These are phyloP conservation scores for Netelia virgata DNA, from an alignment of 2,888 invertebrate species.

Conservation along the genomic window DNA sequence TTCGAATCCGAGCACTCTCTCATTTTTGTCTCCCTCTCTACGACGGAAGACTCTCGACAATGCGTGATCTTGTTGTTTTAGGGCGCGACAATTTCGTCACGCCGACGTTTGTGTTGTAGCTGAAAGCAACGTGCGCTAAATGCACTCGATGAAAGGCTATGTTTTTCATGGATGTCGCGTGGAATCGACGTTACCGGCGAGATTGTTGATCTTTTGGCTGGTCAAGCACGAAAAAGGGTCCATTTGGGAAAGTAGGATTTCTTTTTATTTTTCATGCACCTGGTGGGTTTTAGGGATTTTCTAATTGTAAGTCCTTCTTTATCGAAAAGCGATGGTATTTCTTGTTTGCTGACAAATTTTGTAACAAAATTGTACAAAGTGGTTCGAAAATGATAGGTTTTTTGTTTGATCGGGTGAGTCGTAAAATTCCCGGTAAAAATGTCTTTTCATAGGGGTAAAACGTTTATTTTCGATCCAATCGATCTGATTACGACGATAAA, in stretches of 20 bases:
- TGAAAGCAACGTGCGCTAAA: constrained; percentile 32
- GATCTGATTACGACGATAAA: no score
- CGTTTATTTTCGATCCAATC: not conserved
- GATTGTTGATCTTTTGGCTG: constrained; percentile 43
- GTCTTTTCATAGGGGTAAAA: not conserved
- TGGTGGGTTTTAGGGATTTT: not conserved
- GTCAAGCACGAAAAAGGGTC: constrained; percentile 17
- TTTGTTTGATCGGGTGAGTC: not conserved
- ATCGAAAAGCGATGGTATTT: not conserved
- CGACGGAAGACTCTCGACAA: constrained; percentile 16
- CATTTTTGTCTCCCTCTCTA: not conserved
- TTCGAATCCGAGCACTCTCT: not conserved
- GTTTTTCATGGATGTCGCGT: constrained; percentile 48
- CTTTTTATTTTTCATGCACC: not conserved
- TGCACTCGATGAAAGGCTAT: constrained; percentile 47
- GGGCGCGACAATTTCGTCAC: constrained; percentile 61
- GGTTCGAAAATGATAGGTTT: not conserved
- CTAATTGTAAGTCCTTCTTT: not conserved
- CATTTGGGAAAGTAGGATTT: constrained; percentile 3
- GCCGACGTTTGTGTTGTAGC: constrained; percentile 1
- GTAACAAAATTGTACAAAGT: not conserved
- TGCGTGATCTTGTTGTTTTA: constrained; percentile 63
- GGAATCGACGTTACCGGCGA: not conserved
- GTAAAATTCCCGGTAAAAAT: no score
- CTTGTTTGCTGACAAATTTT: not conserved